Base-by-base conservation (phyloP, 2,113 vertebrate species). In the Poicephalus gulielmi region DNA sequence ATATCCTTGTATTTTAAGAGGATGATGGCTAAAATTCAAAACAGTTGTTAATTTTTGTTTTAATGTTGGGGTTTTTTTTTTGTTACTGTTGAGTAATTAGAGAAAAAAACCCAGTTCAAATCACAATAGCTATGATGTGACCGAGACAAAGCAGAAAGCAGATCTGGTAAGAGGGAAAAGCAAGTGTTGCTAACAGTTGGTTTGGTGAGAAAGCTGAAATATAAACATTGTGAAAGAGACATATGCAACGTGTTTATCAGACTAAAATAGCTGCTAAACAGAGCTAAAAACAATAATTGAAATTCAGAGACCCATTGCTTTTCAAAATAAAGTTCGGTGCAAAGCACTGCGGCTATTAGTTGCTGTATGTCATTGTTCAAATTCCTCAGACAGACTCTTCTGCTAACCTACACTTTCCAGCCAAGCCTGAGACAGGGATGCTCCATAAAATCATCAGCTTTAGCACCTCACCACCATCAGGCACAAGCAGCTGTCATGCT, bases 161-260 rank as follows among this genome's bases (percentile, higher is more conserved):
- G 64, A 55, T 77, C 69, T 74, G 16, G 15, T 66, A 43, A 84
- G 57, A 78, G 17, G 25, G 37, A 86, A 84, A 94, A 75, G 66
- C 41, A 80, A 94, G 83, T 39, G 59, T 67, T 91, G 70, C 6
- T 81, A 95, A 86, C 96, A 96, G 92, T 92, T 95, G 88, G 92
- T 76, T 91, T 94, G 94, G 88, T 95, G 94, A 91, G 92, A 96
- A 96, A 96, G 64, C 44, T 76, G 83, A 82, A 89, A 96, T 22
- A 89, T 44, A 97, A 96, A 96, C 94, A 95, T 76, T 94, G 83
- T 92, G 91, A 94, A 75, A 92, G 44, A 87, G 81, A 78, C 83
- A 94, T 87, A 94, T 3, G 8, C 67, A 84, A 82, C 15, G 6
- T 82, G 83, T 85, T 96, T 94, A 91, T 95, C 92, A 85, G 74